phyloP scores from a whole-genome alignment of 2,888 invertebrate genomes.

The Vanessa cardui region DNA sequence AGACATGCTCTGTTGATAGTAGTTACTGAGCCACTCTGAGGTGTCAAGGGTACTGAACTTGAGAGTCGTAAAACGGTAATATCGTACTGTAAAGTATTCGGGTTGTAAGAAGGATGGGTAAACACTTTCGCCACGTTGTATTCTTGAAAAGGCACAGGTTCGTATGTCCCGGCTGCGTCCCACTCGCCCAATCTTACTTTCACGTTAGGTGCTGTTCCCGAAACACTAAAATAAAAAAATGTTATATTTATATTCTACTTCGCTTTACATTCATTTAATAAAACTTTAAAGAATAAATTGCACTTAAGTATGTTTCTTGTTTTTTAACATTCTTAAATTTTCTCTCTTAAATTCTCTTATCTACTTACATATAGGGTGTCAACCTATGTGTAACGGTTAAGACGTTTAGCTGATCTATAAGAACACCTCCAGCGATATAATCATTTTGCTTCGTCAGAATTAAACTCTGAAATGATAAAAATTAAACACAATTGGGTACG shows the following conservation, averaged over 20 bases:
- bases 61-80: slow-evolving; percentile 90
- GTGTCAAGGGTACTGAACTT: slow-evolving; percentile 78
- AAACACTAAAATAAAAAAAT: slow-evolving; percentile 54
- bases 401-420: slow-evolving; percentile 86
- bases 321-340: not conserved
- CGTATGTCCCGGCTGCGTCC: slow-evolving; percentile 85
- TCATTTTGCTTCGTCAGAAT: slow-evolving; percentile 83
- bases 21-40: slow-evolving; percentile 68
- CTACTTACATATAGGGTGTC: slow-evolving; percentile 80
- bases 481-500: no score
- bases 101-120: slow-evolving; percentile 86
- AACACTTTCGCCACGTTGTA: slow-evolving; percentile 82
- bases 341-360: not conserved
- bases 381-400: slow-evolving; percentile 90
- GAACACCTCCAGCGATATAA: slow-evolving; percentile 88
- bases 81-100: slow-evolving; percentile 89
- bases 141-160: slow-evolving; percentile 86
- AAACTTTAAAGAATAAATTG: no score
- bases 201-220: slow-evolving; percentile 77
- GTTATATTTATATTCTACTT: not conserved
- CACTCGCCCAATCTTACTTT: slow-evolving; percentile 90
- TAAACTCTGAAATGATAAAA: slow-evolving; percentile 67
- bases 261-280: not conserved
- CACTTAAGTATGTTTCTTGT: not conserved
- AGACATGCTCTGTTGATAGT: slow-evolving; percentile 86